Evolutionary conservation across 1,140 invertebrate species (phyloP).

Genomic region (Zaprionus vittiger): DNA sequence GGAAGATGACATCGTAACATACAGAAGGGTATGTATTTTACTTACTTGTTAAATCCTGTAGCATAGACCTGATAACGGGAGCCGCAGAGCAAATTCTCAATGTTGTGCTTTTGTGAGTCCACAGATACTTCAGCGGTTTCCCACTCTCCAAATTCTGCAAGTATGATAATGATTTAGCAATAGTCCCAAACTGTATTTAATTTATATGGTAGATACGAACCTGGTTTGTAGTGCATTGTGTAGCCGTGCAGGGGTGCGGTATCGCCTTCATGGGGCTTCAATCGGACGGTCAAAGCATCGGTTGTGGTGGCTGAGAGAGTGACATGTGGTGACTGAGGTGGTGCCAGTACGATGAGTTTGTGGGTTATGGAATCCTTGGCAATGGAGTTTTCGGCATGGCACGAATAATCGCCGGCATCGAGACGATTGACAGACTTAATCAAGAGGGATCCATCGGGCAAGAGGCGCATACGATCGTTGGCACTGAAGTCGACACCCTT

Average conservation of each 20-base stretch:
- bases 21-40: not conserved
- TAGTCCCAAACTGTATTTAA: not conserved
- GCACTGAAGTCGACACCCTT: constrained; percentile 85
- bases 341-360: constrained; percentile 93
- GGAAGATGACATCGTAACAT: not conserved
- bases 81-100: constrained; percentile 95
- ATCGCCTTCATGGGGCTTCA: constrained; percentile 91
- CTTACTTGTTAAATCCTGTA: constrained; percentile 94
- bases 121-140: constrained; percentile 91
- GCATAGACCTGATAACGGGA: constrained; percentile 96
- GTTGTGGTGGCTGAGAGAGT: constrained; percentile 92
- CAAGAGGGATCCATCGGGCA: constrained; percentile 95
- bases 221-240: constrained; percentile 95
- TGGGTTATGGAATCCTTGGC: constrained; percentile 96
- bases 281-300: constrained; percentile 91
- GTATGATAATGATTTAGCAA: no score
- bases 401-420: constrained; percentile 95
- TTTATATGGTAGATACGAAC: constrained; percentile 18
- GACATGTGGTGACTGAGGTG: constrained; percentile 93
- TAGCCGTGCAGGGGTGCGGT: constrained; percentile 92
- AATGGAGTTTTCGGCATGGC: constrained; percentile 96
- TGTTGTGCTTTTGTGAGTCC: constrained; percentile 91
- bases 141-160: constrained; percentile 94
- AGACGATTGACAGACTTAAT: constrained; percentile 95
- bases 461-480: constrained; percentile 90